A percentile compares a stretch with the other conserved stretches of the same genome.
These are phyloP conservation scores for Microchirus variegatus DNA, from an alignment of 2,797 vertebrate species.

Conservation along the genomic window DNA sequence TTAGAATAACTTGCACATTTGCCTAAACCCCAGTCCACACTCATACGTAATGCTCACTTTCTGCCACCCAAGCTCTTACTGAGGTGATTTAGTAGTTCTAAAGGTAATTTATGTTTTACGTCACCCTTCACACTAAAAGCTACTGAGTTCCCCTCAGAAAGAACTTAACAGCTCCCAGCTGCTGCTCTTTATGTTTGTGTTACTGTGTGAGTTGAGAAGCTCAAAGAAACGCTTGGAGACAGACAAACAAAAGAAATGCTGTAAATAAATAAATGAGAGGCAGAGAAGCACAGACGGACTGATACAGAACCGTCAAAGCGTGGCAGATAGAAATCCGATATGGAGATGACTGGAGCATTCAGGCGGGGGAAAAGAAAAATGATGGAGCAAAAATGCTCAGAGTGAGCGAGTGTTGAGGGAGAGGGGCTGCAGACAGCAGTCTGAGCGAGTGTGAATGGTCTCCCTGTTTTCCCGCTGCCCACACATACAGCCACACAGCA, in stretches of 20 bases:
- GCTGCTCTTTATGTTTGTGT: conserved; percentile 59
- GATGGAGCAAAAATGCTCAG: conserved; percentile 53
- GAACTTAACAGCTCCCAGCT: conserved; percentile 56
- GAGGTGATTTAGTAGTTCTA: conserved; percentile 55
- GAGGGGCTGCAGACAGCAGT: conserved; percentile 72
- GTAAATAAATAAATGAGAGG: conserved; percentile 3
- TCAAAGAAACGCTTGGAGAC: conserved; percentile 35
- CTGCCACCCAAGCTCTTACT: conserved; percentile 34
- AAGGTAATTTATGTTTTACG: conserved; percentile 62
- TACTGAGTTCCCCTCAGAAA: conserved; percentile 49
- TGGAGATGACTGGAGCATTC: conserved; percentile 29
- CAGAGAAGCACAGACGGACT: conserved; percentile 28
- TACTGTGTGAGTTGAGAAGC: conserved; percentile 36
- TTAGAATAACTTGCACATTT: conserved; percentile 30
- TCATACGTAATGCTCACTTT: conserved; percentile 50
- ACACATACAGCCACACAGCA: conserved; percentile 81
- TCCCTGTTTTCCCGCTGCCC: conserved; percentile 75
- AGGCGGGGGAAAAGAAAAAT: conserved; percentile 46
- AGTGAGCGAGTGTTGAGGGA: conserved; percentile 52
- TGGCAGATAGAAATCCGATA: conserved; percentile 45
- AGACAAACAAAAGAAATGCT: conserved; percentile 3
- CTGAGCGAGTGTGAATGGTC: conserved; percentile 76
- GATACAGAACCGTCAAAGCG: conserved; percentile 43
- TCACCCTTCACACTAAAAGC: conserved; percentile 59
- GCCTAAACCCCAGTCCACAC: conserved; percentile 17